Evolutionary conservation across 1,140 invertebrate species (phyloP).

Genomic region (Chironomus striatipennis): DNA sequence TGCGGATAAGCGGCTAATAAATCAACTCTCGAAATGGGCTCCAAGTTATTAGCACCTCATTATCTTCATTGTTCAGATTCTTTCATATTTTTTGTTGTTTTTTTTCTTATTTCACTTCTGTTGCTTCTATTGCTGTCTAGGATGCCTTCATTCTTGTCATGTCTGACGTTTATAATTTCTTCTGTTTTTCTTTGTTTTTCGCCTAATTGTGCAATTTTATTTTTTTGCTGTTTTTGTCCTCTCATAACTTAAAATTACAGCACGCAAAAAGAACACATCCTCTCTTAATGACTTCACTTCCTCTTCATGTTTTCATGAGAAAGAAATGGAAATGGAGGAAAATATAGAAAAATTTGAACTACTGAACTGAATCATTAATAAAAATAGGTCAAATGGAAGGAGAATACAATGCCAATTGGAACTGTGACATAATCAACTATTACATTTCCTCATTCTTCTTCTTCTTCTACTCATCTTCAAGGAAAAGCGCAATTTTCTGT

Average conservation of each 20-base stretch:
- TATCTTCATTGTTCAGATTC: constrained; percentile 14
- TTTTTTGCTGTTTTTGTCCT: too few species aligned
- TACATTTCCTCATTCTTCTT: too few species aligned
- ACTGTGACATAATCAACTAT: constrained; percentile 3
- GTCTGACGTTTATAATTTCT: too few species aligned
- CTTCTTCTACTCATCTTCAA: too few species aligned
- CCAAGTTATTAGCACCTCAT: not conserved
- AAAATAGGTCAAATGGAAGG: not conserved
- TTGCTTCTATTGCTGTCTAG: not conserved
- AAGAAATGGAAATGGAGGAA: too few species aligned
- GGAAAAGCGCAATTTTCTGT: too few species aligned
- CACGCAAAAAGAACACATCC: not conserved
- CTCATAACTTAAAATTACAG: not conserved
- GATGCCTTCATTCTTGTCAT: too few species aligned
- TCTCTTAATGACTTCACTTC: not conserved
- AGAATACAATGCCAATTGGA: not conserved
- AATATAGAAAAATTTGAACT: not conserved
- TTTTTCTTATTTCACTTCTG: not conserved
- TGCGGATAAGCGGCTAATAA: not conserved
- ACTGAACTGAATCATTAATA: constrained; percentile 1
- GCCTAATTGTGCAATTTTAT: too few species aligned
- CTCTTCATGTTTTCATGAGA: not conserved
- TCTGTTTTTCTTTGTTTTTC: too few species aligned
- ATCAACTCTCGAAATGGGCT: not conserved
- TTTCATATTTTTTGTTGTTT: not conserved